phyloP scores from a whole-genome alignment of 2,888 invertebrate genomes.

The Tridacna gigas region DNA sequence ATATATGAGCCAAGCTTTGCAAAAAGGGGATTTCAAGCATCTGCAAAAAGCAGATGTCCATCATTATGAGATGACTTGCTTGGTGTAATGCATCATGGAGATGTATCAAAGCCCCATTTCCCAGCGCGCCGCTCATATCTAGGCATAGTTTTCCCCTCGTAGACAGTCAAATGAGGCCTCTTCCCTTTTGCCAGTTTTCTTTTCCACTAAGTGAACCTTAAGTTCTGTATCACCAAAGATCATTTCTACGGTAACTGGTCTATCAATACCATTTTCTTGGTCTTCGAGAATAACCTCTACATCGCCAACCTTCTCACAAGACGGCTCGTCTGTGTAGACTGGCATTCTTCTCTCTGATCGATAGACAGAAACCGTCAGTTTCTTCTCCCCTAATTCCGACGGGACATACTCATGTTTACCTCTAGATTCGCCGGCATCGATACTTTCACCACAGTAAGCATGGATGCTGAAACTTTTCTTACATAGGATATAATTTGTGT shows the following conservation, averaged over 20 bases:
- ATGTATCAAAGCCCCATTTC: no score
- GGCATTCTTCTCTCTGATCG: slow-evolving; percentile 45
- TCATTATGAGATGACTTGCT: no score
- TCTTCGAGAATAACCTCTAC: slow-evolving; percentile 55
- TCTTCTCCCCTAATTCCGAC: slow-evolving; percentile 32
- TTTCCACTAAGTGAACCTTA: slow-evolving; percentile 46
- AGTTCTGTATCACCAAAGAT: slow-evolving; percentile 66
- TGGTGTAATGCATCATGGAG: no score
- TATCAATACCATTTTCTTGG: slow-evolving; percentile 40
- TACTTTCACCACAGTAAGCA: slow-evolving; percentile 47
- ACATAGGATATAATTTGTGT: slow-evolving; percentile 31
- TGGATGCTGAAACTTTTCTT: slow-evolving; percentile 61
- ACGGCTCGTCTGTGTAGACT: slow-evolving; percentile 49
- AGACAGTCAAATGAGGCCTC: slow-evolving; percentile 51
- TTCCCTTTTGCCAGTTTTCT: slow-evolving; percentile 44
- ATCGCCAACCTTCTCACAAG: slow-evolving; percentile 57
- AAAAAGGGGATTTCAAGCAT: no score
- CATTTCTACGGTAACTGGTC: slow-evolving; percentile 59
- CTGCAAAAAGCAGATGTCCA: no score
- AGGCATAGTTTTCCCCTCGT: background rate
- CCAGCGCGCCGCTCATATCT: background rate
- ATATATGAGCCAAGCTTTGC: no score
- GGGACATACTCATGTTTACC: slow-evolving; percentile 59
- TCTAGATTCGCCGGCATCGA: slow-evolving; percentile 51
- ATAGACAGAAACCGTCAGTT: slow-evolving; percentile 54